A percentile compares a stretch with the other conserved stretches of the same genome.
Conservation (phyloP, 2,113 vertebrate species). For the Fulmarus glacialis region DNA sequence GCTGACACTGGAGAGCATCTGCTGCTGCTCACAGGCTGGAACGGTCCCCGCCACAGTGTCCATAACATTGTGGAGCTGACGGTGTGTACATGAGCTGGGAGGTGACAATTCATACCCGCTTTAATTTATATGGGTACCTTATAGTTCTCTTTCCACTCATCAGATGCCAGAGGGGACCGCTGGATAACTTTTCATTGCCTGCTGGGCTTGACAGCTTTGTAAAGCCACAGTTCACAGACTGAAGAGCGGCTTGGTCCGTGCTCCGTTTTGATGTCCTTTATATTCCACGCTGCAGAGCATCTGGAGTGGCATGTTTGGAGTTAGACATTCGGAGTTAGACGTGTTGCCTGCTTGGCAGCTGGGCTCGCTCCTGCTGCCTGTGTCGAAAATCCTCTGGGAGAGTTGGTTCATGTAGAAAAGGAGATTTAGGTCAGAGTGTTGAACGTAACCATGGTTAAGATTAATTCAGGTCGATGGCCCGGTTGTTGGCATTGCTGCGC, state of each 20-base stretch:
- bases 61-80: neutral
- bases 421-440: neutral
- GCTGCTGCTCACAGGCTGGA: neutral
- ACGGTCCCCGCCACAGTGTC: fast-evolving
- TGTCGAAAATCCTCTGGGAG: neutral
- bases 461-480: neutral
- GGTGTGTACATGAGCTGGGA: fast-evolving
- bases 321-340: neutral
- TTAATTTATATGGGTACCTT: neutral
- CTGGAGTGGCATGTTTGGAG: neutral
- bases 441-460: neutral
- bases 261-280: fast-evolving
- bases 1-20: neutral
- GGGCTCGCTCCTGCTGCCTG: fast-evolving
- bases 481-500: neutral
- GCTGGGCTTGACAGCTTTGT: neutral
- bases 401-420: neutral
- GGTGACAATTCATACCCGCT: neutral
- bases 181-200: neutral
- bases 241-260: fast-evolving
- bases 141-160: neutral
- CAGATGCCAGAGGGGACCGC: neutral
- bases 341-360: neutral
- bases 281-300: fast-evolving
- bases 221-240: neutral